phyloP scores from a whole-genome alignment of 2,888 invertebrate genomes.

The Andrena trimmerana region DNA sequence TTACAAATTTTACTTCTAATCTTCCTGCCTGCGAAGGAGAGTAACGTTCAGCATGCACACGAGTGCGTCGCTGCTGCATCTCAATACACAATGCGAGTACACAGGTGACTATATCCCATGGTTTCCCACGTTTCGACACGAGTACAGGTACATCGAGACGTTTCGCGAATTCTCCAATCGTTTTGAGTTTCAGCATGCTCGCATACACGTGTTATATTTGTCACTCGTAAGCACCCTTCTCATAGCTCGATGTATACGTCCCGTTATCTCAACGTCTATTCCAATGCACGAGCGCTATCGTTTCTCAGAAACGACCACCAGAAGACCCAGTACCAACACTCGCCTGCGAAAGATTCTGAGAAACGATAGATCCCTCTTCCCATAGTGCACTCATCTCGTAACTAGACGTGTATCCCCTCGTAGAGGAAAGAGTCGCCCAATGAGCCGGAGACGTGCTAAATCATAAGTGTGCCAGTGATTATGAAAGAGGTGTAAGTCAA shows the following conservation, averaged over 20 bases:
- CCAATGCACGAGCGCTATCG: background rate
- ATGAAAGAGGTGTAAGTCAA: too few species aligned
- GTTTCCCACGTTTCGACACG: background rate
- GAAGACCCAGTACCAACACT: too few species aligned
- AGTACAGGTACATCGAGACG: background rate
- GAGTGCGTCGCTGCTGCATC: background rate
- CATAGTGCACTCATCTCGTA: background rate
- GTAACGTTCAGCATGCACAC: background rate
- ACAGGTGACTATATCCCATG: slow-evolving; percentile 15
- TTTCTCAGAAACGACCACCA: background rate
- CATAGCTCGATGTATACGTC: slow-evolving; percentile 13
- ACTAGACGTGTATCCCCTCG: background rate
- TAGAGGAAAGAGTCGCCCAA: background rate
- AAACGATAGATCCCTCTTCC: background rate
- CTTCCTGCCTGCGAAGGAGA: too few species aligned
- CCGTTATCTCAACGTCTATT: background rate
- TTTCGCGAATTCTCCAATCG: background rate
- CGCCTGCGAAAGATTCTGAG: background rate
- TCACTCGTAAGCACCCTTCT: slow-evolving; percentile 4
- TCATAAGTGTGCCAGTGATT: too few species aligned
- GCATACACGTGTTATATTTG: slow-evolving; percentile 11
- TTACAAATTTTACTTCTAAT: background rate
- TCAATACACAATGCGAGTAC: background rate
- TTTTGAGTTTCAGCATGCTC: slow-evolving; percentile 46
- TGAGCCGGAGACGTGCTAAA: background rate